Percentiles rank a stretch among this genome's conserved stretches.
phyloP scores from a whole-genome alignment of 2,888 invertebrate species.

The Aspidapion aeneum region DNA sequence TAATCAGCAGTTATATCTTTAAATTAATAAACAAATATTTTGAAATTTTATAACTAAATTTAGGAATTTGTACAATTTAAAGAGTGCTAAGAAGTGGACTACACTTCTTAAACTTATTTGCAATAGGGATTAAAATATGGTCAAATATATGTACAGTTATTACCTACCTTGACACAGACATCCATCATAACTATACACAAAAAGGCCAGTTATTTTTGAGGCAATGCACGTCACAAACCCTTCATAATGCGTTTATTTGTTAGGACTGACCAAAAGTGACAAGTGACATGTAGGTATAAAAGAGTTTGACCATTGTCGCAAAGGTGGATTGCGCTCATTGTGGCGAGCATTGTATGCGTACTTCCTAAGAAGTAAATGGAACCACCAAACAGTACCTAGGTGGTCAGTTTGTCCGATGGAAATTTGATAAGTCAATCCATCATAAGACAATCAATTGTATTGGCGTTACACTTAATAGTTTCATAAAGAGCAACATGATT shows the following conservation, averaged over 20 bases:
- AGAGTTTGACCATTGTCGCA: constrained; percentile 11
- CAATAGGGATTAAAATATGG: constrained; percentile 41
- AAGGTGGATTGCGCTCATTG: not conserved
- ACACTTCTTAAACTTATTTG: constrained; percentile 33
- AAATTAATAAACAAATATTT: too few species aligned
- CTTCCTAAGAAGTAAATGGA: not conserved
- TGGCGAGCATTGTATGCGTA: not conserved
- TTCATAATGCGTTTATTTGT: constrained; percentile 46
- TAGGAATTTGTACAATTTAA: too few species aligned
- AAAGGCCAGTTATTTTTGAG: constrained; percentile 41
- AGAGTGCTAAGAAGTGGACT: not conserved
- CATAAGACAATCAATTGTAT: constrained; percentile 15
- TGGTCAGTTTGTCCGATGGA: constrained; percentile 17
- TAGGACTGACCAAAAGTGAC: constrained; percentile 42
- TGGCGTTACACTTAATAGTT: constrained; percentile 12
- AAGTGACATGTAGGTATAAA: constrained; percentile 43
- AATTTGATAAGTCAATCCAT: constrained; percentile 22
- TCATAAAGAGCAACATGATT: not conserved
- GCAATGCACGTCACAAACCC: constrained; percentile 42
- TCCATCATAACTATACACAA: constrained; percentile 45
- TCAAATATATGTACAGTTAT: constrained; percentile 41
- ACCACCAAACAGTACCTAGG: not conserved
- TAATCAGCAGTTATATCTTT: too few species aligned
- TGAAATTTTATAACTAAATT: too few species aligned
- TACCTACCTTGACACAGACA: constrained; percentile 44